Evolutionary conservation across 2,888 invertebrate genomes (phyloP), one percentile per base, ranked within the genome.

Genomic region (Epirrhoe alternata): DNA sequence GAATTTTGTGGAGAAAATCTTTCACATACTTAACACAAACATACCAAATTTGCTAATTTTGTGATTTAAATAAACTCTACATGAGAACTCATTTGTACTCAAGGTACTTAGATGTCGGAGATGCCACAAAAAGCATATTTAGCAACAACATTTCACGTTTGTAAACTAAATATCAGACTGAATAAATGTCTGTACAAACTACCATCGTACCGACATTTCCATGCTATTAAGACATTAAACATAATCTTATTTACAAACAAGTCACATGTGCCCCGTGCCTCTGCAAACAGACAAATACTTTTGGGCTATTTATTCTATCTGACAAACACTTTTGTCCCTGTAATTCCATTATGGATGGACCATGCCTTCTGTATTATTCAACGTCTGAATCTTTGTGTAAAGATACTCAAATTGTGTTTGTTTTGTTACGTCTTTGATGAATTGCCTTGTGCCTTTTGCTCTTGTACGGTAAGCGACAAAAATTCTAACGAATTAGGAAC

Each of bases 301-400:
- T 70, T 57, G 64, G 66, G 70, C 68, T 73, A 71, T 74, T 74
- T 73, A 73, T 72, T 71, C 67, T 72, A 68, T 67, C 71, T 65
- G 68, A 67, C 62, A 72, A 72, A 74, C 72, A 74, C 68, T 68
- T 64, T 68, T 68, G 74, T 72, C 73, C 66, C 64, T 64, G 61
- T 74, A 73, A 74, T 74, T 71, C 74, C 70, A 70, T 73, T 73
- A 74, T 71, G 66, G 72, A 74, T 71, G 74, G 74, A 74, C 72
- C 59, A 51, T 68, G 65, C 67, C 69, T 72, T 68, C 59, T 72
- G 66, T 74, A 74, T 74, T 71, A 73, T 72, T 74, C 72, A 74
- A 69, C 68, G 68, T 69, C 65, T 31, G 64, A 64, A 68, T 62
- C 68, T 66, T 65, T 67, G 71, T 61, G 64, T 49, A 64, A 61